Evolutionary conservation across 2,797 vertebrate species (phyloP), one percentile per base, ranked within the genome.

Genomic region (Mustela erminea): DNA sequence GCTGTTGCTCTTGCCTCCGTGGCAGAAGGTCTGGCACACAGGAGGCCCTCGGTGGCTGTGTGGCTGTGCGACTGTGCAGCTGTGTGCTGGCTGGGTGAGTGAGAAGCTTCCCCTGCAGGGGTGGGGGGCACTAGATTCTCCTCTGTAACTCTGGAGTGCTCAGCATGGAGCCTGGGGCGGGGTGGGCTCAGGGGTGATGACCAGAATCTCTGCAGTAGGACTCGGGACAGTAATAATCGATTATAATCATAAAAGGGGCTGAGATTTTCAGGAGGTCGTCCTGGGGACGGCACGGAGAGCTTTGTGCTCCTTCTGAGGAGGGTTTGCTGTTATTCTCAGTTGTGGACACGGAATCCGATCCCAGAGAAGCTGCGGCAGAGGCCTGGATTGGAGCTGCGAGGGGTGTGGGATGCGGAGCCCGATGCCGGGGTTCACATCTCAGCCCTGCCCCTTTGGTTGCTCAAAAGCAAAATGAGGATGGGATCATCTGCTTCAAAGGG

Each of bases 201-300:
- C 81, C 49, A 15, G 52, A 43, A 68, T 46, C 43, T 12, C 15
- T 2, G 11, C 1, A 11, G 35, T 8, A 29, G 25, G 52, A 84
- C 41, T n/a, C 17, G 38, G 66, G 27, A 49, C 35, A 58, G n/a
- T 20, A 54, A 84, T 0, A 9, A 82, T 13, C 1, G 1, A 27
- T 17, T 17, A 38, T 2, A 14, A 29, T 6, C n/a, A 35, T 3
- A 46, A 54, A 89, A 54, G 23, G 21, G 38, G 91, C 46, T 72
- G 13, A 0, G 10, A 2, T 70, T 27, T n/a, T 14, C 18, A 3
- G 25, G 13, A 32, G 0, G 6, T 3, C 9, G 21, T 11, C 27
- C 52, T 23, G 20, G 90, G 85, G 7, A 20, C 17, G 7, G 46
- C 38, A 18, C 8, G 17, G 49, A 72, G 62, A 35, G 46, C 46